Conservation (phyloP, 2,888 invertebrate species). For the Keiferia lycopersicella region DNA sequence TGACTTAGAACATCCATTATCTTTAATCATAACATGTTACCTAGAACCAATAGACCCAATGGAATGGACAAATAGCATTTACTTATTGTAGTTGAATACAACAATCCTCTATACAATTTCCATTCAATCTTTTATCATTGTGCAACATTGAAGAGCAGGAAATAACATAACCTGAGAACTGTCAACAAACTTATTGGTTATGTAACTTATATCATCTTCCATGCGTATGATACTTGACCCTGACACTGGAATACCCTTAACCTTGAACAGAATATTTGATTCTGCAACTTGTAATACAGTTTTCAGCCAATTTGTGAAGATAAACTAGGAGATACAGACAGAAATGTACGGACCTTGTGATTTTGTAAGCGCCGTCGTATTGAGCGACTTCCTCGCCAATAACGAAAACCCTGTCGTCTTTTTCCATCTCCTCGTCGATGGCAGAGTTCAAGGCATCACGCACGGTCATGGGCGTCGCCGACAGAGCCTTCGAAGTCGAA, state of each 20-base stretch:
- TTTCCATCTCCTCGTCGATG: conserved; percentile 97
- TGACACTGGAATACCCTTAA: neutral
- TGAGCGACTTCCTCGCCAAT: conserved; percentile 99
- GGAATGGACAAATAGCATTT: too few species aligned
- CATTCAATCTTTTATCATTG: neutral
- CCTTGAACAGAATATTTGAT: neutral
- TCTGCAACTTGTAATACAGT: neutral
- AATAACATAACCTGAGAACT: conserved; percentile 40
- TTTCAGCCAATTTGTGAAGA: neutral
- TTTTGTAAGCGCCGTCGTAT: conserved; percentile 99
- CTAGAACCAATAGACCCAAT: too few species aligned
- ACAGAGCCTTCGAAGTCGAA: conserved; percentile 64
- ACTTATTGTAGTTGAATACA: neutral
- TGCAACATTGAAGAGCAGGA: conserved; percentile 6
- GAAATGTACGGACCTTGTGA: conserved; percentile 79
- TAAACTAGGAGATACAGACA: neutral
- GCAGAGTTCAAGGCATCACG: conserved; percentile 98
- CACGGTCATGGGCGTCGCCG: conserved; percentile 90
- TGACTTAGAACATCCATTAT: too few species aligned
- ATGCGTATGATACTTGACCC: neutral
- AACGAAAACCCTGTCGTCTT: conserved; percentile 94
- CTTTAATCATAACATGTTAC: too few species aligned
- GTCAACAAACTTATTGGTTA: conserved; percentile 61
- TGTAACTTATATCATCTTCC: conserved; percentile 48
- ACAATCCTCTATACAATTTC: neutral